A percentile compares a stretch with the other conserved stretches of the same genome.
Conservation (phyloP, 2,113 vertebrate genomes). For the Serinus canaria region DNA sequence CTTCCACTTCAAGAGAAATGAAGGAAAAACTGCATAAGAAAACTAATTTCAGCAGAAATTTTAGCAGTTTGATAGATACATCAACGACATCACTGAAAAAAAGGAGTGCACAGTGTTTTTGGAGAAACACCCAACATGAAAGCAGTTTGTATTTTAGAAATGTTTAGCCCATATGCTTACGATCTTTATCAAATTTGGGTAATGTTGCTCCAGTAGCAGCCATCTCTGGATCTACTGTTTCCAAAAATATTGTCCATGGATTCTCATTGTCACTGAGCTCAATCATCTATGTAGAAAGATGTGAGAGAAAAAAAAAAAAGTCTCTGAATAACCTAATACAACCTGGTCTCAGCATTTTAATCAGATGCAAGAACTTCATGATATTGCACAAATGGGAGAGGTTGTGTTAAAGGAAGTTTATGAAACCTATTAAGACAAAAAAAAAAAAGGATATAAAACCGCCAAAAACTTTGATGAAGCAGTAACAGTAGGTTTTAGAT, state of each 20-base stretch:
- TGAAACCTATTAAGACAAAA: not conserved
- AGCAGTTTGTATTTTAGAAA: not conserved
- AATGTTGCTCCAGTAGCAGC: constrained; percentile 95
- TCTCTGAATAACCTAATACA: not conserved
- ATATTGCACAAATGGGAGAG: not conserved
- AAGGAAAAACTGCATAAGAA: not conserved
- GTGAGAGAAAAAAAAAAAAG: not conserved
- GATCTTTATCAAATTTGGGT: constrained; percentile 99
- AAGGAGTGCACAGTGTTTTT: not conserved
- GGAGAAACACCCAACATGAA: not conserved
- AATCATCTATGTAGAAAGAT: constrained; percentile 86
- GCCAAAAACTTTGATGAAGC: not conserved
- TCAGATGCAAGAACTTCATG: not conserved
- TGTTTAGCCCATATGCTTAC: constrained; percentile 76
- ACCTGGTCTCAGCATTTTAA: not conserved
- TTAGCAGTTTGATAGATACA: not conserved
- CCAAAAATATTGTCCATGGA: constrained; percentile 99
- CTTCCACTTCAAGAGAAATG: not conserved
- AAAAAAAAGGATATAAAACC: not conserved
- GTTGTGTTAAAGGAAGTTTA: not conserved
- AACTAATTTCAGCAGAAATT: not conserved
- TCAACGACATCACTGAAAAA: rapidly evolving
- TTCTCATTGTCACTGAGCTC: constrained; percentile 99
- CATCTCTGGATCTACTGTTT: constrained; percentile 98
- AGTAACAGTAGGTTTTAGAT: not conserved